These are phyloP conservation scores for Acleris holmiana DNA, from an alignment of 2,888 invertebrate genomes.

Conservation along the genomic window DNA sequence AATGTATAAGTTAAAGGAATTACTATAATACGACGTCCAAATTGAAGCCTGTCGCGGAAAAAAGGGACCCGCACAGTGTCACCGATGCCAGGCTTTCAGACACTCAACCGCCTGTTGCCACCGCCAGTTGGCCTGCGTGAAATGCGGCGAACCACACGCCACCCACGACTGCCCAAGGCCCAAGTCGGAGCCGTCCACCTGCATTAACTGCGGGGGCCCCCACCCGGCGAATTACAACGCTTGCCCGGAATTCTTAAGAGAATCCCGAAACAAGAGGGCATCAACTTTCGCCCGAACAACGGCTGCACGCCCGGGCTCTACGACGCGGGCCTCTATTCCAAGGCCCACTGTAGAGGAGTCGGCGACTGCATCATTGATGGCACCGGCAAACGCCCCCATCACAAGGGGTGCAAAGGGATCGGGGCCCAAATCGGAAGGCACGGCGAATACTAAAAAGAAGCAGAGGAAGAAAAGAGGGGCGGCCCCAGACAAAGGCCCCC, in stretches of 20 bases:
- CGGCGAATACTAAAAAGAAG: too few relatives aligned
- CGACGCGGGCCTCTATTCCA: not conserved
- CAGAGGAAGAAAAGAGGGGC: not conserved
- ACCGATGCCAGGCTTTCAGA: constrained; percentile 4
- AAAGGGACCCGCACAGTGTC: constrained; percentile 8
- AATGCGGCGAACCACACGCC: not conserved
- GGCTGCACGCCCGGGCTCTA: too few relatives aligned
- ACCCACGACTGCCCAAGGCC: not conserved
- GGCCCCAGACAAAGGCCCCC: not conserved
- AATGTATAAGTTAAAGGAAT: too few relatives aligned
- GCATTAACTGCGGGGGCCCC: not conserved
- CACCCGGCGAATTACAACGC: not conserved
- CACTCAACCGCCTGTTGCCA: not conserved
- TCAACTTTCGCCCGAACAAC: not conserved
- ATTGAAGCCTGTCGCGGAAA: constrained; percentile 6
- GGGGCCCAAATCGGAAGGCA: not conserved
- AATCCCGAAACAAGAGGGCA: not conserved
- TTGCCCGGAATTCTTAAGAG: not conserved
- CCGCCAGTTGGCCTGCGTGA: not conserved
- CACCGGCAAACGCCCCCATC: constrained; percentile 8
- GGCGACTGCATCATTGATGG: not conserved
- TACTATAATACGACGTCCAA: not conserved
- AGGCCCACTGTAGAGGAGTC: not conserved
- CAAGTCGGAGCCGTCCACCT: not conserved
- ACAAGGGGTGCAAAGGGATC: not conserved